Evolutionary conservation across 2,888 invertebrate genomes (phyloP), one percentile per base, ranked within the genome.

Genomic region (Drosophila dives): DNA sequence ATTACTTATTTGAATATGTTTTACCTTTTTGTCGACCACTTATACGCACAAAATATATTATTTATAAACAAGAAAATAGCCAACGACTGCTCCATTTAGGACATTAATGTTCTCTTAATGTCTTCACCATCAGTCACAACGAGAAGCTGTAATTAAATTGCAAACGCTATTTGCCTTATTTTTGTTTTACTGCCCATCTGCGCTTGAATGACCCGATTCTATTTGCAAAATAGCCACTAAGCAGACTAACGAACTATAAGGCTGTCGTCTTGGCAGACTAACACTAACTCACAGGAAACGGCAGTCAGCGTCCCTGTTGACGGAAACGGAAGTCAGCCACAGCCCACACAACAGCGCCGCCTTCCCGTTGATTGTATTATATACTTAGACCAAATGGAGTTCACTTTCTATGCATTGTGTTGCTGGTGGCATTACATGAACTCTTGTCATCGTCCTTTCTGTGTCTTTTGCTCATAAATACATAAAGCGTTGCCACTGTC

Each of bases 181-280:
- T 49, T 20, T 20, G 7, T 20, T 15, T 45, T 15, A 23, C 20
- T 23, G 45, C 8, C 45, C 20, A 15, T 45, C 2, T 49, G 49
- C 55, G 17, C 56, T 66, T 7, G 10, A 56, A 64, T 64, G 64
- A 29, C 64, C 45, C 63, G 80, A 71, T 80, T 59, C 64, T 69
- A 80, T 77, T 78, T 89, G 84, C 72, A 81, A 83, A 81, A 80
- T 81, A 86, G 70, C 87, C 73, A 67, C 75, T 71, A 80, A 86
- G 72, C 77, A 80, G 71, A 64, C 72, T 66, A 88, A 88, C 72
- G 60, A 67, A 50, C 72, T 72, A 66, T 33, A 70, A 48, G 51
- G 56, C 48, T 50, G 71, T 38, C 62, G 36, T 29, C 26, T 26
- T 54, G 49, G 26, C 48, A 40, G 17, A 20, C 59, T 69, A 20